A percentile compares a stretch with the other conserved stretches of the same genome.
These are phyloP conservation scores for Brachionus koreanus DNA, from an alignment of 1,140 invertebrate genomes.

Conservation along the genomic window DNA sequence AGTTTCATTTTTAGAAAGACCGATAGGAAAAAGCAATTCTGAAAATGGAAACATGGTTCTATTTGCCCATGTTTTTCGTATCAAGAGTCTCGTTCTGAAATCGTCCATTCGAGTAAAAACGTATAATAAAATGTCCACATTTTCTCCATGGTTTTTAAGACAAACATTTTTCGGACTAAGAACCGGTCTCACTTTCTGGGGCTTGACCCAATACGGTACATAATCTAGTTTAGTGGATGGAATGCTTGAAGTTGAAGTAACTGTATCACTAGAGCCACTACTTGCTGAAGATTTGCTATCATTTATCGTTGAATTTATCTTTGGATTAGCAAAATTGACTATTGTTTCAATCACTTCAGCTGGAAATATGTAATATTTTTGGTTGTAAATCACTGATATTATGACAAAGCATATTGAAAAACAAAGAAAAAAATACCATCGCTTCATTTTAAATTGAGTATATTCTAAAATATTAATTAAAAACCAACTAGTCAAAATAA, in stretches of 20 bases:
- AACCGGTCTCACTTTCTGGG: background rate
- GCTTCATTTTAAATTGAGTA: background rate
- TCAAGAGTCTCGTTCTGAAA: slow-evolving; percentile 44
- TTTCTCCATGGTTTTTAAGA: background rate
- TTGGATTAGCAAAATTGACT: background rate
- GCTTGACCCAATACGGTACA: slow-evolving; percentile 3
- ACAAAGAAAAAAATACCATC: background rate
- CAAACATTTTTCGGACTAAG: background rate
- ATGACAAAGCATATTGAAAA: background rate
- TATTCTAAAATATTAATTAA: no score
- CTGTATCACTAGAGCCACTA: background rate
- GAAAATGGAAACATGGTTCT: background rate
- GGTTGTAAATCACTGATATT: background rate
- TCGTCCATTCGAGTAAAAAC: slow-evolving; percentile 41
- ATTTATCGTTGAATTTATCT: background rate
- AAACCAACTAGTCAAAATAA: no score
- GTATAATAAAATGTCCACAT: background rate
- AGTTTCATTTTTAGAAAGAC: background rate
- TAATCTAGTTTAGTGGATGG: background rate
- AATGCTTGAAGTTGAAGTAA: background rate
- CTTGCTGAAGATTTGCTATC: background rate
- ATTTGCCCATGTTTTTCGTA: slow-evolving; percentile 46
- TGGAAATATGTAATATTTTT: background rate
- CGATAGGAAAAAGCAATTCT: background rate
- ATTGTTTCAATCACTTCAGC: background rate